Conservation (phyloP, 1,140 invertebrate genomes). For the Drosophila bipectinata region DNA sequence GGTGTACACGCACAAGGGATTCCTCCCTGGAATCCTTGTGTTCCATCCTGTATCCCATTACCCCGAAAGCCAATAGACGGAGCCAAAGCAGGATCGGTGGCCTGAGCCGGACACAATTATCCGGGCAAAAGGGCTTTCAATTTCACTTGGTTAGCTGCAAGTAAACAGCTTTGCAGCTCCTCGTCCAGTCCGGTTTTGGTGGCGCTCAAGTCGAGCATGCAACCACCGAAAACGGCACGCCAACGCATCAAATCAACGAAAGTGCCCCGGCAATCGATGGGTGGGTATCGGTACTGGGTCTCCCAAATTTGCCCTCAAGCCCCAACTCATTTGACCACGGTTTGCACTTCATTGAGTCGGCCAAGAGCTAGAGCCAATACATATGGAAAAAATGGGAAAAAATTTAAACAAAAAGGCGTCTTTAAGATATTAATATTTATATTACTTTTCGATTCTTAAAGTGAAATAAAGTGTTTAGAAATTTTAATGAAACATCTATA, state of each 20-base stretch:
- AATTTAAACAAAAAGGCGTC: not conserved
- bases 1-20: constrained; percentile 42
- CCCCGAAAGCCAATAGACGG: constrained; percentile 36
- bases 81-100: constrained; percentile 12
- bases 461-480: not conserved
- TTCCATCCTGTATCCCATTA: constrained; percentile 39
- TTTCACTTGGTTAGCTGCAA: constrained; percentile 75
- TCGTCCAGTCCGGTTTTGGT: constrained; percentile 19
- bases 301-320: not conserved
- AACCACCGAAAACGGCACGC: constrained; percentile 73
- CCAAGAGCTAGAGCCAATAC: constrained; percentile 22
- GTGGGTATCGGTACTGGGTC: constrained; percentile 9
- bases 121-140: constrained; percentile 68
- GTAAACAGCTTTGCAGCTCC: constrained; percentile 69
- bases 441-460: not conserved
- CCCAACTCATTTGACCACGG: constrained; percentile 48
- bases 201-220: constrained; percentile 72
- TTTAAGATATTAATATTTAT: not conserved
- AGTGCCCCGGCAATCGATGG: constrained; percentile 46
- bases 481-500: not conserved
- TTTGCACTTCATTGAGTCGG: constrained; percentile 75
- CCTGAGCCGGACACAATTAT: constrained; percentile 68
- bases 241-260: constrained; percentile 82
- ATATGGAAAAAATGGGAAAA: too few relatives aligned
- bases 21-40: not conserved